phyloP scores from a whole-genome alignment of 2,113 vertebrate genomes.

The Lynx canadensis region DNA sequence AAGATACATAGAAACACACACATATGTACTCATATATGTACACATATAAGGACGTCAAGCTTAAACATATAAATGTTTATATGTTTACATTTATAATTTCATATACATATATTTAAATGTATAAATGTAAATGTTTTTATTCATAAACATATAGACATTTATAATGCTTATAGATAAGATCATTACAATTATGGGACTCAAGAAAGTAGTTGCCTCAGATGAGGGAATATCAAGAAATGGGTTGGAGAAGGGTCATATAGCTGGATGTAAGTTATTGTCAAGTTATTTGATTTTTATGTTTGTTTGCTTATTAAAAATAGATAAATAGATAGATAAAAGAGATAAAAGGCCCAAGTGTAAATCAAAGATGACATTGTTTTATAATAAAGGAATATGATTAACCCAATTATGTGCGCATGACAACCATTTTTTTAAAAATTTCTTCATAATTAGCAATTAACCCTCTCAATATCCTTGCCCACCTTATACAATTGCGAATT shows the following conservation, averaged over 20 bases:
- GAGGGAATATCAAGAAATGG: background rate
- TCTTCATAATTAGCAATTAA: background rate
- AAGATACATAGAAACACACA: background rate
- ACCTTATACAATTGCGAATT: background rate
- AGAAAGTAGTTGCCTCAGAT: background rate
- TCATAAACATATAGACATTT: background rate
- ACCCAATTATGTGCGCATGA: background rate
- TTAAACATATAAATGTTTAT: background rate
- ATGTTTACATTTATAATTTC: background rate
- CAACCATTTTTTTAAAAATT: background rate
- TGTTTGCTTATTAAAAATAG: background rate
- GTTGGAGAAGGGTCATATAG: fast-evolving
- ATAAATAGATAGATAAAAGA: background rate
- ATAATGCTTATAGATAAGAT: background rate
- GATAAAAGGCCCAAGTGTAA: background rate
- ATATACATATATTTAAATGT: background rate
- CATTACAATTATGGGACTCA: background rate
- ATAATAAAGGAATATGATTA: background rate
- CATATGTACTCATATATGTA: background rate
- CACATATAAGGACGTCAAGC: background rate
- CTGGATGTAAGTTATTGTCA: background rate
- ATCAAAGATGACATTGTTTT: background rate
- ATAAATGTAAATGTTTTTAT: background rate
- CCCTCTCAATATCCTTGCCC: background rate
- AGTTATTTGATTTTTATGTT: background rate